Evolutionary conservation across 2,113 vertebrate species (phyloP).

Genomic region (Anhinga anhinga): DNA sequence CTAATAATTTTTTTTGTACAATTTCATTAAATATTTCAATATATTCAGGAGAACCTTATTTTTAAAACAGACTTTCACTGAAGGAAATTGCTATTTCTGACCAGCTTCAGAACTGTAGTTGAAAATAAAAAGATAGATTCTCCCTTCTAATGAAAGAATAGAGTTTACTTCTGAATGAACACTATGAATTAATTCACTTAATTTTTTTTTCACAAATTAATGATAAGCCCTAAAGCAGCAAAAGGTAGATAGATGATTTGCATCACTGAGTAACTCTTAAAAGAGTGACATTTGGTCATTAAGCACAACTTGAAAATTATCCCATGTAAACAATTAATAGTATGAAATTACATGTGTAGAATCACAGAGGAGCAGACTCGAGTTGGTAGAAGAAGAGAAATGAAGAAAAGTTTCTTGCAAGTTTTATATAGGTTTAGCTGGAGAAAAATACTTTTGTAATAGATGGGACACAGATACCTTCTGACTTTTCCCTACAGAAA

Average conservation of each 20-base stretch:
- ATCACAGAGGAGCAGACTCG: neutral
- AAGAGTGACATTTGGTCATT: neutral
- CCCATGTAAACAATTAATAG: neutral
- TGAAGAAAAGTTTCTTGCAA: neutral
- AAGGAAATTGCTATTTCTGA: neutral
- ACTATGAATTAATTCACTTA: neutral
- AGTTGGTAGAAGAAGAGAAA: neutral
- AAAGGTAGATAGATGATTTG: neutral
- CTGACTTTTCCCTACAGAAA: neutral
- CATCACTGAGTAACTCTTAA: neutral
- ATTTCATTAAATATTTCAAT: neutral
- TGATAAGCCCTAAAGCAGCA: neutral
- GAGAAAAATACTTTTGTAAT: neutral
- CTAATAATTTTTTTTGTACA: neutral
- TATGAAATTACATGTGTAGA: neutral
- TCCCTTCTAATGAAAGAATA: neutral
- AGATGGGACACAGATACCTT: neutral
- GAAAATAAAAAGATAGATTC: neutral
- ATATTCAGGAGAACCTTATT: neutral
- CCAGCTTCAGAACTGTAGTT: neutral
- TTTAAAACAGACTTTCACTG: neutral
- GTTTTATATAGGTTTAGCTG: neutral
- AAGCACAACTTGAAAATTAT: neutral
- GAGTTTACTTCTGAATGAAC: neutral
- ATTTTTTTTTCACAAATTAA: neutral